A percentile compares a stretch with the other conserved stretches of the same genome.
Conservation (phyloP, 64 coral and sea anemone genomes). For the Pocillopora verrucosa region DNA sequence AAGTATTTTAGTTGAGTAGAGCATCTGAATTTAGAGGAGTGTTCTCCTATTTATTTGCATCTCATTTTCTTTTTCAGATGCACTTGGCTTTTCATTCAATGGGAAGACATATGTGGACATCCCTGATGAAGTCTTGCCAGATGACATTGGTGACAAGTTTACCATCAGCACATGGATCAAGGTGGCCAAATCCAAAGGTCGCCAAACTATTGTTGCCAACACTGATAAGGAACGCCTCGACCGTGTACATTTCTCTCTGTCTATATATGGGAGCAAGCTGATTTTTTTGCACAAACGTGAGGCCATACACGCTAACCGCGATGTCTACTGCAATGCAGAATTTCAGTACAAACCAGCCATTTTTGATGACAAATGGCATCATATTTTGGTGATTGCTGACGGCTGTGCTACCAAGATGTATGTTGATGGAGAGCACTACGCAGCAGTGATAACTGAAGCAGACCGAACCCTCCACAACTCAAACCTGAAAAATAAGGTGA, state of each 20-base stretch:
- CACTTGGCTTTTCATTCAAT: conserved; percentile 61
- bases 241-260: conserved; percentile 81
- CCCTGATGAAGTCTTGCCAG: conserved; percentile 51
- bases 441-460: conserved; percentile 27
- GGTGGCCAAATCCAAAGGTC: conserved; percentile 33
- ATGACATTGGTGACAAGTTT: conserved; percentile 71
- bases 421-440: conserved; percentile 62
- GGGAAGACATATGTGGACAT: conserved; percentile 59
- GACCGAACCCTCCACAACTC: conserved; percentile 85
- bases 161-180: conserved; percentile 83
- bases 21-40: not conserved
- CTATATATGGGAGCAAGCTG: conserved; percentile 44
- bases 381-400: conserved; percentile 53
- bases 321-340: conserved; percentile 79
- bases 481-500: conserved; percentile 39
- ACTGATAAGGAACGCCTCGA: conserved; percentile 70
- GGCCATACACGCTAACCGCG: conserved; percentile 57
- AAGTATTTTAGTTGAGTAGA: not conserved
- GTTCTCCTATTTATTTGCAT: not conserved
- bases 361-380: conserved; percentile 83
- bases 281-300: conserved; percentile 65
- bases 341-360: conserved; percentile 71
- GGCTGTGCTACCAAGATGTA: conserved; percentile 67
- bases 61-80: conserved; percentile 43
- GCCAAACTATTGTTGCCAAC: conserved; percentile 68